Evolutionary conservation across 2,797 vertebrate species (phyloP), one percentile per base, ranked within the genome.

Genomic region (Telmatherina bonti): DNA sequence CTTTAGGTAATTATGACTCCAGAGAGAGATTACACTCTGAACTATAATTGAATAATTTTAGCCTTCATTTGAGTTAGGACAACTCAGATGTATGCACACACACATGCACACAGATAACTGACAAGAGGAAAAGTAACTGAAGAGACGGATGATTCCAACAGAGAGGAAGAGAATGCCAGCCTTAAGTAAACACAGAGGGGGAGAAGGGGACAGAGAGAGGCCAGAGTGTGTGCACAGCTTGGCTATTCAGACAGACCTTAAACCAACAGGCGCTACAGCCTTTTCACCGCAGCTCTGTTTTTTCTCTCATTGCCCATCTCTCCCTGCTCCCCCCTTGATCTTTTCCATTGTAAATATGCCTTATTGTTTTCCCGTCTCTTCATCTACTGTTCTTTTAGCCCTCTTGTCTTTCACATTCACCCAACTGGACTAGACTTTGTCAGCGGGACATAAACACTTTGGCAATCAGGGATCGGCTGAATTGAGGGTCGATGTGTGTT

Each of bases 91-190:
- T 27, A 81, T 72, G 79, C 55, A 79, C 66, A 74, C 26, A 79
- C 64, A 74, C 62, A 49, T 38, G 68, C 68, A 81, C 43, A 76
- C 72, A 79, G 81, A 79, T 68, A 80, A 85, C 77, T 72, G 81
- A 69, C 72, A 64, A 62, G 78, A 88, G 89, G 78, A 88, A 92
- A 91, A 93, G 91, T 93, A 77, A 88, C 47, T 68, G 18, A 75
- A 82, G 85, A 77, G 86, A 87, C 85, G 86, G 85, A 88, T 85
- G 90, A 91, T 91, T 92, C 88, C 88, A 91, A 82, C 85, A 85
- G 87, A 91, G 91, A 92, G 88, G 90, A 92, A 91, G 89, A 92
- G 92, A 93, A 93, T 92, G 86, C 65, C 82, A 83, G 85, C 82
- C 75, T 90, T 90, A 92, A 91, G 89, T 88, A 89, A 94, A 93